Conservation (phyloP, 2,113 vertebrate species). For the Synchiropus splendidus region DNA sequence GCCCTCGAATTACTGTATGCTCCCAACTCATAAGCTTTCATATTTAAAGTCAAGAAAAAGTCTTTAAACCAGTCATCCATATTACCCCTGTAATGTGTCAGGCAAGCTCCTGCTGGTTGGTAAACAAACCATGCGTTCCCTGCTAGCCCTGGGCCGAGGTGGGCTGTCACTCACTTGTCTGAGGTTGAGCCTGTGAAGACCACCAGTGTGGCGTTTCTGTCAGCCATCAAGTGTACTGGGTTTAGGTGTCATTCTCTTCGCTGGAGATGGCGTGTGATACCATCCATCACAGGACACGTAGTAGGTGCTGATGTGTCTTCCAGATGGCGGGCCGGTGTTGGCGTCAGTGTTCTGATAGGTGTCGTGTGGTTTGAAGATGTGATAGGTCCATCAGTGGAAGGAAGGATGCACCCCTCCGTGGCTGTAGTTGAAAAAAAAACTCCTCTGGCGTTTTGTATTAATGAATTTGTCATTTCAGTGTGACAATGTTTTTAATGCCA, state of each 20-base stretch:
- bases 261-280: not conserved
- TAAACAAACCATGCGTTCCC: constrained; percentile 50
- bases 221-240: constrained; percentile 37
- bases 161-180: constrained; percentile 50
- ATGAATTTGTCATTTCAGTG: constrained; percentile 45
- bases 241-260: constrained; percentile 7
- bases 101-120: constrained; percentile 37
- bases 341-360: constrained; percentile 51
- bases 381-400: constrained; percentile 23
- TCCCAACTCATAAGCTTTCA: not conserved
- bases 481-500: constrained; percentile 35
- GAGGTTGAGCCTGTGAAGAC: constrained; percentile 39
- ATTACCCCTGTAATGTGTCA: constrained; percentile 14
- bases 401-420: constrained; percentile 15
- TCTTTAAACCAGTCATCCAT: not conserved
- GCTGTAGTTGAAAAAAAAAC: constrained; percentile 12
- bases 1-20: no score
- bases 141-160: constrained; percentile 33
- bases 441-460: constrained; percentile 36
- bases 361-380: constrained; percentile 33
- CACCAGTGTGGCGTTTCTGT: constrained; percentile 47
- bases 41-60: not conserved
- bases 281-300: constrained; percentile 3
- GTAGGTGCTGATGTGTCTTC: constrained; percentile 30
- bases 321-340: constrained; percentile 55